A percentile compares a stretch with the other conserved stretches of the same genome.
Conservation (phyloP, 2,888 invertebrate genomes). For the Ophraella communa region DNA sequence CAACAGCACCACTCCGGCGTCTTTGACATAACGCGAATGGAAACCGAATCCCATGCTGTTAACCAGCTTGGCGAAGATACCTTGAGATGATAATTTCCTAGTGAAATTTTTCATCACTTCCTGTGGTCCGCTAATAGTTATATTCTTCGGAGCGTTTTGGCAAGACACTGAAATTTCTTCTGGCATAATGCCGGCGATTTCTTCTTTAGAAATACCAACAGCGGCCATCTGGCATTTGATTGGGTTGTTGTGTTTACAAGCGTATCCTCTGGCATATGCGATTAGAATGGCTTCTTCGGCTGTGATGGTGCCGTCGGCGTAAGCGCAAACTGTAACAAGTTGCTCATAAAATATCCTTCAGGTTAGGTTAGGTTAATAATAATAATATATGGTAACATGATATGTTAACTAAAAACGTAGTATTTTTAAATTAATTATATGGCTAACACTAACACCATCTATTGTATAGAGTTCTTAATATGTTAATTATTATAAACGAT, state of each 20-base stretch:
- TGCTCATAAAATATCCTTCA: not conserved
- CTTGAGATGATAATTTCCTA: conserved; percentile 68
- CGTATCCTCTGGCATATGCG: conserved; percentile 66
- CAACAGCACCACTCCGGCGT: conserved; percentile 66
- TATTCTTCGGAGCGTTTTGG: conserved; percentile 84
- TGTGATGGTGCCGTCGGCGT: conserved; percentile 68
- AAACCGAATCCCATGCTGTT: conserved; percentile 83
- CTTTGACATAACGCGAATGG: conserved; percentile 79
- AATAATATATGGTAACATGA: too few relatives aligned
- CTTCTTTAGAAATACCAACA: conserved; percentile 63
- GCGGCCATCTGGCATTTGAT: conserved; percentile 64
- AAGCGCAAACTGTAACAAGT: conserved; percentile 62
- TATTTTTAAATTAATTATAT: too few relatives aligned
- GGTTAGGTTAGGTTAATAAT: too few relatives aligned
- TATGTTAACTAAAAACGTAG: too few relatives aligned
- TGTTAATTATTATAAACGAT: too few relatives aligned
- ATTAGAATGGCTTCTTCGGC: conserved; percentile 67
- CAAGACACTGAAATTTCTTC: conserved; percentile 83
- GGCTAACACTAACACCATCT: too few relatives aligned
- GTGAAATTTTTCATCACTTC: conserved; percentile 72
- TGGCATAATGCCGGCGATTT: conserved; percentile 67
- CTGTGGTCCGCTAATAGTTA: conserved; percentile 89
- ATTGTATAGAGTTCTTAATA: too few relatives aligned
- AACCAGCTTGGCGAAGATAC: conserved; percentile 78
- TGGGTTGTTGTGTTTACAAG: conserved; percentile 54